Evolutionary conservation across 2,113 vertebrate genomes (phyloP).

Genomic region (Passer montanus): DNA sequence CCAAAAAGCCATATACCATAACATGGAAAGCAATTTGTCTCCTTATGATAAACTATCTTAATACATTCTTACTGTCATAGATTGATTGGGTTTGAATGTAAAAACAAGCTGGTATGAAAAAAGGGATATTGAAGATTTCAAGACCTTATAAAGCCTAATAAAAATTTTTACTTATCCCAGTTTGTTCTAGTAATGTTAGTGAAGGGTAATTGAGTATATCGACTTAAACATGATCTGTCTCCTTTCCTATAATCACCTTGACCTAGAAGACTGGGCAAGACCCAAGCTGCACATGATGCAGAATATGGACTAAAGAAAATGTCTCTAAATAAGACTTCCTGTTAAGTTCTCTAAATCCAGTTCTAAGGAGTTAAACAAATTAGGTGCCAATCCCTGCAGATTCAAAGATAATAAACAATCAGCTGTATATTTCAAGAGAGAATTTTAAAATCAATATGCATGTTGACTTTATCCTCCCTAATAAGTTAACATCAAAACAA

Average conservation of each 20-base stretch:
- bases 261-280: neutral
- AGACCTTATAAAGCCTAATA: neutral
- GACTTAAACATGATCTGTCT: neutral
- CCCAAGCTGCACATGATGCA: neutral
- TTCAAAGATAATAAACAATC: neutral
- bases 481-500: conserved; percentile 9
- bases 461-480: neutral
- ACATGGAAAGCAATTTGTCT: neutral
- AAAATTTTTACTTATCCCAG: neutral
- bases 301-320: neutral
- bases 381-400: neutral
- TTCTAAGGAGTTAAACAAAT: conserved; percentile 13
- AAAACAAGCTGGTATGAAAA: neutral
- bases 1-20: neutral
- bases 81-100: neutral
- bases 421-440: neutral
- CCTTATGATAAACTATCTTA: neutral
- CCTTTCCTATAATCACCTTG: neutral
- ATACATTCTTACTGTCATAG: neutral
- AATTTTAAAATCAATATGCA: neutral
- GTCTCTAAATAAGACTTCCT: neutral
- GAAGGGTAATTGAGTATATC: neutral
- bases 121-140: neutral
- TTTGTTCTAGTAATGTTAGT: neutral
- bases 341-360: neutral